These are phyloP conservation scores for Volucella bombylans DNA, from an alignment of 2,888 invertebrate species.

Conservation along the genomic window DNA sequence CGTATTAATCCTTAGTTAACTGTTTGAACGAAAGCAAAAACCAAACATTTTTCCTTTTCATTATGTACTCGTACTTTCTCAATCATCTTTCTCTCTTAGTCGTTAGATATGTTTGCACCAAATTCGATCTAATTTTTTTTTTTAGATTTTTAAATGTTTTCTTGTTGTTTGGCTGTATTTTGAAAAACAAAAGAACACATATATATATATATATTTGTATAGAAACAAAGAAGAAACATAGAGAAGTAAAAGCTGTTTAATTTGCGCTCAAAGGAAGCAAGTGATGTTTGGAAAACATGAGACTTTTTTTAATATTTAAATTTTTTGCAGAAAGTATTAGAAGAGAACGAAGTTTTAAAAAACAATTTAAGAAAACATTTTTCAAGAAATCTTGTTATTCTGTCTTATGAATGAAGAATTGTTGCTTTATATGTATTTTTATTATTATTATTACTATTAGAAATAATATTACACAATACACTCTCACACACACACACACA, in stretches of 20 bases:
- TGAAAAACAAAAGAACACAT: too few relatives aligned
- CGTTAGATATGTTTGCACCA: too few relatives aligned
- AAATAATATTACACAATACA: conserved; percentile 28
- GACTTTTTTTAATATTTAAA: conserved; percentile 26
- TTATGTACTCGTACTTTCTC: too few relatives aligned
- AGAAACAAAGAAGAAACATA: background rate
- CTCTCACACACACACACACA: too few relatives aligned
- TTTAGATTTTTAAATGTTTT: background rate
- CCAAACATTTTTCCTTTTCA: too few relatives aligned
- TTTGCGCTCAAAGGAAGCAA: conserved; percentile 27
- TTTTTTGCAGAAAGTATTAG: conserved; percentile 18
- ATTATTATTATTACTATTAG: conserved; percentile 39
- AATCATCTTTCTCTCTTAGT: background rate
- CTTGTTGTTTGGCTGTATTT: background rate
- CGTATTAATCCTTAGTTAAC: too few relatives aligned
- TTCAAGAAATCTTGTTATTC: conserved; percentile 8
- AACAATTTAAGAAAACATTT: background rate
- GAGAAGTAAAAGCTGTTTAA: background rate
- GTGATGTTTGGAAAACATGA: conserved; percentile 17
- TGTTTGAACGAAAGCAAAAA: too few relatives aligned
- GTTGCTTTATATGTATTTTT: conserved; percentile 63
- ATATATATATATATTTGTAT: background rate
- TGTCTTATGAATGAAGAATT: conserved; percentile 41
- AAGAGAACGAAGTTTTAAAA: background rate
- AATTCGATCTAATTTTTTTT: background rate